Conservation (phyloP, 2,797 vertebrate species). For the Hozukius guyotensis region DNA sequence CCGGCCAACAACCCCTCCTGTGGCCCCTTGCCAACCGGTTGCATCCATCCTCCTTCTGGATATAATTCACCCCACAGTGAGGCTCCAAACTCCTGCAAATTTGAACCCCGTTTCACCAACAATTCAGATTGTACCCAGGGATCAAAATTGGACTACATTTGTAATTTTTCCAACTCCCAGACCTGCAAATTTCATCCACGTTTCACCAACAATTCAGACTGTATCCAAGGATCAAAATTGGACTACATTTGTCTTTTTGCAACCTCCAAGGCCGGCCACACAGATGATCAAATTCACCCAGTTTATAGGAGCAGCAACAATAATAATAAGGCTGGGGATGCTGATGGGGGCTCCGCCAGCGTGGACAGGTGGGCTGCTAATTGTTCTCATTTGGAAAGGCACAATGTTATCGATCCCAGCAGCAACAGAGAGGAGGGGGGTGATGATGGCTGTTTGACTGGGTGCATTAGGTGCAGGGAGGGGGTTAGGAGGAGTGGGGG, state of each 20-base stretch:
- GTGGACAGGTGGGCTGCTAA: constrained; percentile 55
- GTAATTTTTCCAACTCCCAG: neutral
- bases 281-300: constrained; percentile 29
- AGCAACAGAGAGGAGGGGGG: constrained; percentile 54
- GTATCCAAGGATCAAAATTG: constrained; percentile 12
- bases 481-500: neutral
- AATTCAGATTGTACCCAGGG: neutral
- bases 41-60: constrained; percentile 46
- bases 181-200: neutral
- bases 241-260: constrained; percentile 16
- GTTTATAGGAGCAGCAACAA: constrained; percentile 3
- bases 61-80: constrained; percentile 33
- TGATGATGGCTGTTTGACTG: constrained; percentile 61
- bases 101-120: neutral
- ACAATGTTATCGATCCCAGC: constrained; percentile 76
- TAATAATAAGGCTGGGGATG: constrained; percentile 16
- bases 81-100: constrained; percentile 18
- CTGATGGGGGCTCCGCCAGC: constrained; percentile 46
- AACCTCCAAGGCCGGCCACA: neutral
- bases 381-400: constrained; percentile 69
- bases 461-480: constrained; percentile 37
- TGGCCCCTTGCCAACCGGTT: constrained; percentile 39
- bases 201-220: constrained; percentile 2
- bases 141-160: constrained; percentile 26
- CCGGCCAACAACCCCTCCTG: constrained; percentile 31